Evolutionary conservation across 2,797 vertebrate genomes (phyloP), one percentile per base, ranked within the genome.

Genomic region (Hipposideros larvatus): DNA sequence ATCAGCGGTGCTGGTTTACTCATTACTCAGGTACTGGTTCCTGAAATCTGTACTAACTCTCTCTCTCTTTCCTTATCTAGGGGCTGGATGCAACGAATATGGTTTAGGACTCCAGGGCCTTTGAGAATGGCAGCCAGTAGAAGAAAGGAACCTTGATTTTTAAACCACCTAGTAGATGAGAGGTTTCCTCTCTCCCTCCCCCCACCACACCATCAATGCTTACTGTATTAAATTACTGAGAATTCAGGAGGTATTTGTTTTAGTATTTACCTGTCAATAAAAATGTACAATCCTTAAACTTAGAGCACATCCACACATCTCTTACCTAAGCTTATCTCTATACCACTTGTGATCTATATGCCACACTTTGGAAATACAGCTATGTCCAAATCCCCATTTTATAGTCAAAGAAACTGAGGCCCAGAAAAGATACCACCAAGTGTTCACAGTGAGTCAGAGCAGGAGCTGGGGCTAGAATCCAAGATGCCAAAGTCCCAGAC

Each of bases 271-370:
- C 41, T 80, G 15, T 63, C 43, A 82, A 87, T 88, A 85, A 90
- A 87, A 90, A 79, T 48, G 14, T 8, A 82, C 16, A 59, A 16
- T 9, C 18, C n/a, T 95, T 83, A 83, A 90, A 87, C 90, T 91
- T 80, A 87, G 59, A 77, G 31, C 31, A 26, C 14, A 70, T 24
- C 4, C 70, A 74, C 51, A 24, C 37, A 59, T 57, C 41, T 94
- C 31, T 61, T 26, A 63, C 4, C 24, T 51, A 37, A 83, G 15
- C 18, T 91, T 41, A 71, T 4, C 9, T 89, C 2, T 83, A 14
- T 57, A 34, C 55, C 18, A 28, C 16, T 37, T 89, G n/a, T 68
- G 51, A n/a, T 19, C 8, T 4, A 4, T 31, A 55, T 22, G 31
- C 65, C 26, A 77, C 15, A 83, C 24, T 66, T 92, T 51, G 57